Evolutionary conservation across 37 sponge, comb jelly and placozoan genomes (phyloP), one percentile per base, ranked within the genome.

Genomic region (Oscarella lobularis): DNA sequence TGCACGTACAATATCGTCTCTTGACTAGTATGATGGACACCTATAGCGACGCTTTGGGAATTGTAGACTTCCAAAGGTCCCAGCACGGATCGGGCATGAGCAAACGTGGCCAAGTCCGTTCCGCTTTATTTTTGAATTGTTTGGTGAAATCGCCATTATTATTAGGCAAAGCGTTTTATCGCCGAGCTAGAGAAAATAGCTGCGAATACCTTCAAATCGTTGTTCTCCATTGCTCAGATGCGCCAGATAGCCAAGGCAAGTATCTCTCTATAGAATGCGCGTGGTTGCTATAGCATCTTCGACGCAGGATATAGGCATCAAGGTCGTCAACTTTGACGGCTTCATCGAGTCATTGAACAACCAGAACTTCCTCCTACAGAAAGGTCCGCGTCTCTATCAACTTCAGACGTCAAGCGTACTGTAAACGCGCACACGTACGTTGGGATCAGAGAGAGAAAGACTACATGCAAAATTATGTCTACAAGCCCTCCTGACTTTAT

Each of bases 281-380:
- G 20, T 48, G 60, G 60, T 48, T 20, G 9, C 20, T 48, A 48
- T 48, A 20, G 9, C 60, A 48, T 48, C 20, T 9, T n/a, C n/a
- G n/a, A n/a, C n/a, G 20, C 60, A 48, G 60, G 60, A 48, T 20
- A 48, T 48, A 20, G 20, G 60, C 9, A 9, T 48, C 20, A 9
- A 48, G 60, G 20, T 48, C 20, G 20, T 20, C 14, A 48, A 48
- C 20, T 83, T 97, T 55, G 91, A 88, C 14, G 92, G 90, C 71
- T 40, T 97, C 65, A 83, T 97, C 39, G 81, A 3, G 39, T 90
- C 99, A 4, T 87, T 97, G 38, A 97, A 93, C 70, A 88, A 90
- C 38, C 94, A 93, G 74, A 87, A 88, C 65, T 97, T 90, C 79
- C 74, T 97, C 40, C 66, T 97, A 66, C 91, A 97, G 84, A 97